Base-by-base conservation (phyloP, 2,888 invertebrate genomes). In the Malthinus seriepunctatus region DNA sequence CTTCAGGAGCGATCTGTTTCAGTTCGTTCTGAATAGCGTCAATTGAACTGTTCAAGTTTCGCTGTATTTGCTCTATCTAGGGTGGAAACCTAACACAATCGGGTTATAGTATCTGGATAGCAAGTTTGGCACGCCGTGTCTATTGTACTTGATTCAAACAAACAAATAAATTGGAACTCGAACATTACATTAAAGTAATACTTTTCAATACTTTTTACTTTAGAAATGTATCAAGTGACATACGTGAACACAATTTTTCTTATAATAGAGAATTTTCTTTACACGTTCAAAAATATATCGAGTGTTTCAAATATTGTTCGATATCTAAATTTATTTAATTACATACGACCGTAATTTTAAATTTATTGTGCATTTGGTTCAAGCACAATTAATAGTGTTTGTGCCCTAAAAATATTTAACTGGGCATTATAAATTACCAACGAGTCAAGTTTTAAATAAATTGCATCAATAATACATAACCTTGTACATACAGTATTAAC, bases 1-100 rank as follows among this genome's bases (percentile, higher is more conserved):
- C 59, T 59, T 59, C 53, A 58, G 50, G 50, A 53, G 50, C 38
- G 53, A 59, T 59, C 59, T 54, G 54, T 59, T 59, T 54, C 59
- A 59, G 59, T 54, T 59, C 50, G 50, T 50, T 44, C 44, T 59
- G 59, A 59, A 59, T 59, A 54, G 59, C 47, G 50, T 49, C 59
- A 59, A 59, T 59, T 54, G 53, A 51, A 59, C 53, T 49, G 59
- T 50, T 59, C 52, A 57, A 57, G 56, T 57, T 57, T 57, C 51
- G 56, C 51, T 51, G 56, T 51, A 57, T 57, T 57, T 57, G 56
- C 56, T 51, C 56, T 57, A 57, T 57, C 51, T 57, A 51, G 56
- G 51, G 51, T 57, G 46, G 56, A 57, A 57, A 51, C 56, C 51
- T 50, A 31, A 51, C 56, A 51, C 51, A 51, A 57, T 57, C 51